Conservation (phyloP, 2,797 vertebrate species). For the Iguana delicatissima region DNA sequence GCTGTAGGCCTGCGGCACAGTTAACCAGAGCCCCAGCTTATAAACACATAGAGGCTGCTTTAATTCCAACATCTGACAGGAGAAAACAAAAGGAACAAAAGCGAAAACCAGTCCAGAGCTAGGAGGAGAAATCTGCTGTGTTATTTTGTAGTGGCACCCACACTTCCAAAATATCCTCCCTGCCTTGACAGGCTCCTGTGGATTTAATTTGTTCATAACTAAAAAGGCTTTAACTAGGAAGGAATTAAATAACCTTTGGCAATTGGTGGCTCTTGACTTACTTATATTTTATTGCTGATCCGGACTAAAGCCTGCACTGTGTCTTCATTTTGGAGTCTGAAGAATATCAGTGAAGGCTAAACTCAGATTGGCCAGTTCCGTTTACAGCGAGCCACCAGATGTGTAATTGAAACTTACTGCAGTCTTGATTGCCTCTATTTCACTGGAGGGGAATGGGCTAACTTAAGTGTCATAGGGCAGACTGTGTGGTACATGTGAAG, state of each 20-base stretch:
- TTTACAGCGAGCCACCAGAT: not conserved
- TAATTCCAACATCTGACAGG: slow-evolving; percentile 69
- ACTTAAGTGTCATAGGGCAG: not conserved
- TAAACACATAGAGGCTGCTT: slow-evolving; percentile 57
- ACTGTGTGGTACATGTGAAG: not conserved
- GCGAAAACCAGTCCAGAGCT: slow-evolving; percentile 50
- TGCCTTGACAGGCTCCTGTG: not conserved
- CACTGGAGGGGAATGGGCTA: not conserved
- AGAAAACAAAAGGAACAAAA: slow-evolving; percentile 49
- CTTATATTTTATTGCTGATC: not conserved
- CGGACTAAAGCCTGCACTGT: not conserved
- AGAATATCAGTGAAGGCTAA: not conserved
- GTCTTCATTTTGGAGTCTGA: not conserved
- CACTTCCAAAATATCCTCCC: not conserved
- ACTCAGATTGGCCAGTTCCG: not conserved
- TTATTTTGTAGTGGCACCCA: not conserved
- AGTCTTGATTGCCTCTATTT: not conserved
- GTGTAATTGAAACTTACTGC: not conserved
- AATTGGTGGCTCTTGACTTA: not conserved
- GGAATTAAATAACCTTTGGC: not conserved
- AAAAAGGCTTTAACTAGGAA: not conserved
- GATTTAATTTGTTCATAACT: not conserved
- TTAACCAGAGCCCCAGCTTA: slow-evolving; percentile 49
- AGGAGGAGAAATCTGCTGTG: not conserved
- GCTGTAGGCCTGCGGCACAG: not conserved